These are phyloP conservation scores for Limnephilus marmoratus DNA, from an alignment of 2,888 invertebrate genomes.

Conservation along the genomic window DNA sequence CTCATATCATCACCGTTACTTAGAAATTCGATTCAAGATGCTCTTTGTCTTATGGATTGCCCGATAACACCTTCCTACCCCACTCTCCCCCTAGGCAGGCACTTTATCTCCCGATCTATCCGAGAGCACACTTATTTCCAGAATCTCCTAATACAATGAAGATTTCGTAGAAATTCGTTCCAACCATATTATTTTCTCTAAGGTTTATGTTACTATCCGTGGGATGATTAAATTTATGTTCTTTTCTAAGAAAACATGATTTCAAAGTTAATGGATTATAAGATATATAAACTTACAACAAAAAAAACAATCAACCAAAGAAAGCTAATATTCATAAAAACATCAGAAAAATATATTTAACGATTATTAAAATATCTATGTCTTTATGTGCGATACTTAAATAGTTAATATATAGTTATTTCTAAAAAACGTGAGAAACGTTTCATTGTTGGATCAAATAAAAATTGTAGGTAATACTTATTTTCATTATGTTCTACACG, in stretches of 20 bases:
- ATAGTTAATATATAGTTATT: too few relatives aligned
- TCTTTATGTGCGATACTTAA: too few relatives aligned
- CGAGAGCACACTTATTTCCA: not conserved
- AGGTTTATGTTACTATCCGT: not conserved
- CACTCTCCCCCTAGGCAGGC: not conserved
- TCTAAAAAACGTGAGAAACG: too few relatives aligned
- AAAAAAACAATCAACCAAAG: too few relatives aligned
- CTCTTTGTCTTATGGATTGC: slow-evolving; percentile 21
- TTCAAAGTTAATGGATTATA: not conserved
- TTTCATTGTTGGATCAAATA: too few relatives aligned
- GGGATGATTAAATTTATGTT: not conserved
- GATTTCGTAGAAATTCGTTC: not conserved
- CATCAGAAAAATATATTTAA: too few relatives aligned
- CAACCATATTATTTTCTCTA: not conserved
- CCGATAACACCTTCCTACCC: not conserved
- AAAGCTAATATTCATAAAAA: too few relatives aligned
- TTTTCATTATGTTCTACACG: too few relatives aligned
- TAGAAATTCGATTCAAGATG: not conserved
- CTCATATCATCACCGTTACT: not conserved
- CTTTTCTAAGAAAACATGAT: not conserved
- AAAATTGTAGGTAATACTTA: too few relatives aligned
- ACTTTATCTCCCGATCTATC: not conserved
- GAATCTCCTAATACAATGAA: not conserved
- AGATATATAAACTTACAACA: too few relatives aligned
- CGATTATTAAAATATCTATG: too few relatives aligned